Evolutionary conservation across 2,888 invertebrate genomes (phyloP).

Genomic region (Pyralis farinalis): DNA sequence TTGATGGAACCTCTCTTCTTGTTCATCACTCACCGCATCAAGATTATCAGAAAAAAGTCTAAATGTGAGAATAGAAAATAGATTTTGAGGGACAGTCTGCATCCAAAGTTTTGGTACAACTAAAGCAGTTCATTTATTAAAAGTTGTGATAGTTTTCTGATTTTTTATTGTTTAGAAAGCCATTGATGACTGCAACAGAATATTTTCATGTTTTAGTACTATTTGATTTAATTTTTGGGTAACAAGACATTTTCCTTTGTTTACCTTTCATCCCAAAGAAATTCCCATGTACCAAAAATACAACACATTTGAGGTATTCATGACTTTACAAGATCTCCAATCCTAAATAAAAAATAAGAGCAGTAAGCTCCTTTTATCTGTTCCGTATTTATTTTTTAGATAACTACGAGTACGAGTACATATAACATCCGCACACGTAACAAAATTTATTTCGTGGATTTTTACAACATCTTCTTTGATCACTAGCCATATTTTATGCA

Average conservation of each 20-base stretch:
- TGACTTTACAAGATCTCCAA: background rate
- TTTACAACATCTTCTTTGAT: background rate
- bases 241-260: constrained; percentile 5
- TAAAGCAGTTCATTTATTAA: no score
- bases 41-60: constrained; percentile 1
- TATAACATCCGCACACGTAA: background rate
- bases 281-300: constrained; percentile 3
- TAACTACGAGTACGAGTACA: no score
- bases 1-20: background rate
- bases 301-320: constrained; percentile 4
- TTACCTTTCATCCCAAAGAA: constrained; percentile 2
- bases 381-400: no score
- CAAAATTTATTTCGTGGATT: background rate
- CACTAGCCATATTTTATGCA: background rate
- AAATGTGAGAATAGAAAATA: background rate
- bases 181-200: no score
- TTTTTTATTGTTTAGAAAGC: no score
- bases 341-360: constrained; percentile 4
- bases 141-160: no score
- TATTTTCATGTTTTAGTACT: no score
- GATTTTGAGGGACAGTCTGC: background rate
- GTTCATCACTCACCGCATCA: background rate
- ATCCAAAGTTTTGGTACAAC: no score
- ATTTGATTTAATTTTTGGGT: no score
- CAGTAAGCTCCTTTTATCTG: constrained; percentile 1